phyloP scores from a whole-genome alignment of 2,888 invertebrate species.

The Gymnoscelis rufifasciata region DNA sequence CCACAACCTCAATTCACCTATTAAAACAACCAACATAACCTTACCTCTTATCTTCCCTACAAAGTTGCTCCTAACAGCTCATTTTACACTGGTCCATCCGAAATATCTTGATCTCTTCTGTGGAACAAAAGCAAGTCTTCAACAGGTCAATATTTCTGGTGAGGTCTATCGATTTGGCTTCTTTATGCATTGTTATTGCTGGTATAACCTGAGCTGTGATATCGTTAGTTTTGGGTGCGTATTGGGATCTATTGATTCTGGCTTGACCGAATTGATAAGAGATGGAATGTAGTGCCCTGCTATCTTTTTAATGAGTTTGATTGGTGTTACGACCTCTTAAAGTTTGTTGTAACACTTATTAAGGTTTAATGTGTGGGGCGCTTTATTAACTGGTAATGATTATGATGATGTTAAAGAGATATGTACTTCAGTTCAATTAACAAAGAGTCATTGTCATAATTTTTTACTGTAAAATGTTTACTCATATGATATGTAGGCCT shows the following conservation, averaged over 20 bases:
- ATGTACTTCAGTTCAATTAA: too few relatives aligned
- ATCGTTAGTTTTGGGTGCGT: slow-evolving; percentile 12
- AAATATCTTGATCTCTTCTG: slow-evolving; percentile 3
- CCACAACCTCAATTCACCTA: slow-evolving; percentile 54
- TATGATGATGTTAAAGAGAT: too few relatives aligned
- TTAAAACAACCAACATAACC: slow-evolving; percentile 38
- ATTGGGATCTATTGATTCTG: slow-evolving; percentile 26
- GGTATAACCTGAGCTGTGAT: slow-evolving; percentile 6
- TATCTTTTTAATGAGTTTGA: slow-evolving; percentile 17
- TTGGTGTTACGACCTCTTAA: slow-evolving; percentile 15
- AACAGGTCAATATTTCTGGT: too few relatives aligned
- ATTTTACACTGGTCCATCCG: slow-evolving; percentile 5
- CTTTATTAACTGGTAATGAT: too few relatives aligned
- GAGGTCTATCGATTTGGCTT: slow-evolving; percentile 8
- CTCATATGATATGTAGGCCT: too few relatives aligned
- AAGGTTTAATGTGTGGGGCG: slow-evolving; percentile 2
- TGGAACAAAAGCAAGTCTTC: neutral
- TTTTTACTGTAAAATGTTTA: too few relatives aligned
- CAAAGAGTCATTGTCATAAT: too few relatives aligned
- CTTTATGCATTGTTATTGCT: slow-evolving; percentile 5
- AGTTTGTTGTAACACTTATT: slow-evolving; percentile 14
- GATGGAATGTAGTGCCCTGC: slow-evolving; percentile 39
- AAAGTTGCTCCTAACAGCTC: slow-evolving; percentile 2
- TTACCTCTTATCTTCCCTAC: slow-evolving; percentile 24
- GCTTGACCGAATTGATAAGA: slow-evolving; percentile 38